A percentile compares a stretch with the other conserved stretches of the same genome.
These are phyloP conservation scores for Drosophila bocki DNA, from an alignment of 1,140 invertebrate species.

Conservation along the genomic window DNA sequence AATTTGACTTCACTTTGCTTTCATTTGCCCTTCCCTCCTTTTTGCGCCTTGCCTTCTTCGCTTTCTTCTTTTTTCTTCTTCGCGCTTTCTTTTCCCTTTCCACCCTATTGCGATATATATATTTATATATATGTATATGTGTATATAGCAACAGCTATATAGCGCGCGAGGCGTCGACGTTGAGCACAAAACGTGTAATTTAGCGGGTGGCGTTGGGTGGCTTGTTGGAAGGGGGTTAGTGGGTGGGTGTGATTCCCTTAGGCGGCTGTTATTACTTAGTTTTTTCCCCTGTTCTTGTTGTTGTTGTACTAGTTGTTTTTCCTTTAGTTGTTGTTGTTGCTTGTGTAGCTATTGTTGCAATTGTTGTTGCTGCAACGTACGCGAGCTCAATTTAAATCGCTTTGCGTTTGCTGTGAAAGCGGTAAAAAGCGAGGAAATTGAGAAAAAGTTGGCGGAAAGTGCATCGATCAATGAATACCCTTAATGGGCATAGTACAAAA, in stretches of 20 bases:
- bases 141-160: conserved; percentile 17
- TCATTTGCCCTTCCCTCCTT: conserved; percentile 62
- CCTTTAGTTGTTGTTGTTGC: conserved; percentile 19
- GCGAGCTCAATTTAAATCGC: conserved; percentile 78
- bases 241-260: conserved; percentile 5
- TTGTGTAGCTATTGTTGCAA: conserved; percentile 20
- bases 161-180: conserved; percentile 64
- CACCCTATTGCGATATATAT: conserved; percentile 21
- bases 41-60: conserved; percentile 15
- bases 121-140: conserved; percentile 8
- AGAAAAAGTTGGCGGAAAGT: conserved; percentile 41
- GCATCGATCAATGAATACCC: conserved; percentile 59
- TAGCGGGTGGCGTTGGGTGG: conserved; percentile 35
- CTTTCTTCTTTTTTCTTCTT: conserved; percentile 13
- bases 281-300: conserved; percentile 11
- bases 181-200: conserved; percentile 77
- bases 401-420: conserved; percentile 50
- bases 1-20: conserved; percentile 82
- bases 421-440: conserved; percentile 27
- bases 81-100: conserved; percentile 22
- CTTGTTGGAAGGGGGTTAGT: background rate
- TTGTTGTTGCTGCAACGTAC: conserved; percentile 44
- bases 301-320: conserved; percentile 16
- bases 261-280: conserved; percentile 65
- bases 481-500: conserved; percentile 40